Conservation (phyloP, 2,113 vertebrate genomes). For the Mobula birostris region DNA sequence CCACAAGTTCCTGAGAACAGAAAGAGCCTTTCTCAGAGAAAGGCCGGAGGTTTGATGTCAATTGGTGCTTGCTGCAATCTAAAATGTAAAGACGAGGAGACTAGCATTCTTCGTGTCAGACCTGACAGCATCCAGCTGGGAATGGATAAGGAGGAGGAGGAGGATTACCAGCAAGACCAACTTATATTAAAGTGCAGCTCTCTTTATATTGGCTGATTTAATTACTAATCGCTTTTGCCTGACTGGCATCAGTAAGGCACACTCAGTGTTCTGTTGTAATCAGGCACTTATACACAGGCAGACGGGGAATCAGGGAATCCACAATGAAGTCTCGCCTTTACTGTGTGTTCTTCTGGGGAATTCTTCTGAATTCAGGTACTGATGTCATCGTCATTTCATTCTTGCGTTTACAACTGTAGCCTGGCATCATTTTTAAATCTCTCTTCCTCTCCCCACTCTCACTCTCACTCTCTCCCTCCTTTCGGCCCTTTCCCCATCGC, state of each 20-base stretch:
- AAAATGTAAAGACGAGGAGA: slow-evolving; percentile 38
- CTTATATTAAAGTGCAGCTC: slow-evolving; percentile 46
- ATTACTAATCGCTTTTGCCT: slow-evolving; percentile 59
- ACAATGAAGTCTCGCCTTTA: slow-evolving; percentile 53
- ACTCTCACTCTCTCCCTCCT: no score
- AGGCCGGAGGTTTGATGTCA: neutral
- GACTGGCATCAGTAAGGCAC: slow-evolving; percentile 50
- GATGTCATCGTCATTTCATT: neutral
- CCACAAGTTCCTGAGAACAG: neutral
- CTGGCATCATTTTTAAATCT: no score
- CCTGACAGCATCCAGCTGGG: slow-evolving; percentile 70
- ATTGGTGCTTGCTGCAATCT: neutral
- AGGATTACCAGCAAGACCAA: slow-evolving; percentile 58
- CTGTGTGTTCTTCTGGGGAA: slow-evolving; percentile 50
- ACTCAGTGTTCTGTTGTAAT: neutral
- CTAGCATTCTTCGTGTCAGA: slow-evolving; percentile 68
- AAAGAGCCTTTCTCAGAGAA: neutral
- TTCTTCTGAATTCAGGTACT: slow-evolving; percentile 63
- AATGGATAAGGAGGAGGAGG: slow-evolving; percentile 47
- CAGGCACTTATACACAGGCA: slow-evolving; percentile 42
- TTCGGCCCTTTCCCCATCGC: no score
- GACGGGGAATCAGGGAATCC: slow-evolving; percentile 44
- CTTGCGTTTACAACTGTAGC: neutral
- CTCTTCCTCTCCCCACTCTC: no score
- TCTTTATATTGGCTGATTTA: slow-evolving; percentile 51